Base-by-base conservation (phyloP, 2,888 invertebrate species). In the Acleris cristana region DNA sequence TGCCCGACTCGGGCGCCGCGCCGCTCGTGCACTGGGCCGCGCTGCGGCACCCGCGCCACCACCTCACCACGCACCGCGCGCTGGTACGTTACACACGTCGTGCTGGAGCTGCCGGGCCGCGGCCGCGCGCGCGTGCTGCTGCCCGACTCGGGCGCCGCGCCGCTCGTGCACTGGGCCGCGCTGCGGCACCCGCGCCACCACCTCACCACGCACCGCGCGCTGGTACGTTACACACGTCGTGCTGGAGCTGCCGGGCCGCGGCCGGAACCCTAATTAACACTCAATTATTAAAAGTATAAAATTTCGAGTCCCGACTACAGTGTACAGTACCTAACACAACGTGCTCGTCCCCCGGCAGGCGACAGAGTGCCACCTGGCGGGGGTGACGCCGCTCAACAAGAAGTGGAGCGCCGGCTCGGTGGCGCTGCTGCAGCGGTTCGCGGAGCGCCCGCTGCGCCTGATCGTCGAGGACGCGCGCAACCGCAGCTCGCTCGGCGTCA, bases 1-100 rank as follows among this genome's bases (percentile, higher is more conserved):
- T 95, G 70, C 94, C 96, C 0, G 97, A 97, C 88, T 88, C 85
- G 76, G 97, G 97, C 48, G 86, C 85, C 62, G 79, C 74, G 14
- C 86, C 92, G 64, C 82, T 83, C 1, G 85, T 95, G 58, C 84
- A 90, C 55, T 94, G 94, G 88, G 79, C 85, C 21, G 79, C 85
- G 51, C 83, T 96, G 54, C 88, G 94, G 53, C 87, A 88, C 65
- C 82, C 96, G 18, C 86, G 85, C 12, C 82, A 81, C 7, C 84
- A 85, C 66, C 94, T 44, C 56, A 56, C 55, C 40, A 40, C 40
- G 55, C 55, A 19, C 19, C 63, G 90, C 96, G 96, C 95, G 94
- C 94, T 90, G 16, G 93, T 96, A 23, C 76, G 71, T 26, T 6
- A 6, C 26, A 26, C 26, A 26, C 2, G 76, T 90, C 14, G 93